phyloP scores from a whole-genome alignment of 2,797 vertebrate genomes.

The Rhynchotus rufescens region DNA sequence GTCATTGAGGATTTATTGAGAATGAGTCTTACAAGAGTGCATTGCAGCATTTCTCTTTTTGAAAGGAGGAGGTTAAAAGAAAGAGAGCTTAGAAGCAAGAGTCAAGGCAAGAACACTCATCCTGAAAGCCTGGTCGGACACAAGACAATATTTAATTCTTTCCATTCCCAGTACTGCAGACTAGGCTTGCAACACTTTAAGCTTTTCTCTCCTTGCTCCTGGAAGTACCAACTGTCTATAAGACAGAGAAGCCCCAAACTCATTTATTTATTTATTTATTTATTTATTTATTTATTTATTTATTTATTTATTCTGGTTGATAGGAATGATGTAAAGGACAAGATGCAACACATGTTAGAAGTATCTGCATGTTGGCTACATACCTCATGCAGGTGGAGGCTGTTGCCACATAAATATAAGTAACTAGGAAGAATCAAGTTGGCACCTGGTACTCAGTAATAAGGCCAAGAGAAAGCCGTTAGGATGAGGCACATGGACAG shows the following conservation, averaged over 20 bases:
- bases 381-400: background rate
- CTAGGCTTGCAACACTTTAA: background rate
- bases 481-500: background rate
- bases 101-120: background rate
- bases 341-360: background rate
- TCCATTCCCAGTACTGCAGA: background rate
- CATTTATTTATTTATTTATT: background rate
- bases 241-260: background rate
- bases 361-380: background rate
- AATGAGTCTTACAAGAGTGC: background rate
- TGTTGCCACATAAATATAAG: background rate
- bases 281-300: background rate
- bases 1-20: conserved; percentile 15
- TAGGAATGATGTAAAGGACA: background rate
- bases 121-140: background rate
- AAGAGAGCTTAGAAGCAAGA: background rate
- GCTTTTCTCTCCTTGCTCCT: background rate
- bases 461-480: background rate
- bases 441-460: background rate
- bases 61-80: background rate
- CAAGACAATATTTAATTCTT: background rate
- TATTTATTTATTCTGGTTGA: background rate
- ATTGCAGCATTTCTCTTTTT: background rate
- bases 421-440: background rate
- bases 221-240: background rate